Base-by-base conservation (phyloP, 2,888 invertebrate species). In the Scaptomyza cyrtandrae region DNA sequence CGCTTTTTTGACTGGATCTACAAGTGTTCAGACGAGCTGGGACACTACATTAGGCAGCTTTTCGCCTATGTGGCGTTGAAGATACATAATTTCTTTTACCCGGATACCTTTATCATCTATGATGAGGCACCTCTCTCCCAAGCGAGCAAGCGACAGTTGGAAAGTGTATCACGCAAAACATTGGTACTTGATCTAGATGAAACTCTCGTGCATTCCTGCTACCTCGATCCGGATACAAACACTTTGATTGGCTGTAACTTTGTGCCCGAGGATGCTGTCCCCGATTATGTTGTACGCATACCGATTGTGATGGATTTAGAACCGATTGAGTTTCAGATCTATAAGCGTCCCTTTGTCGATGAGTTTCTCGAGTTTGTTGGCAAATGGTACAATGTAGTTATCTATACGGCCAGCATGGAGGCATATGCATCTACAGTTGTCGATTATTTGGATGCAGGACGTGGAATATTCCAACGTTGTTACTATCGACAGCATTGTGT, bases 371-470 rank as follows among this genome's bases (percentile, higher is more conserved):
- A 62, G 5, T 52, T 57, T n/a, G 84, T 81, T 0, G 50, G 65
- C 56, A 67, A 67, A n/a, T 84, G 84, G 84, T 84, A 84, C 5
- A 79, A 84, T n/a, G 9, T 84, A 27, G 84, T 72, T 6, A 70
- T 84, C 27, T 84, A 75, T 13, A 84, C 84, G 13, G 84, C 84
- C 44, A 86, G 84, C 53, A 16, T 84, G 11, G 84, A 84, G 50
- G 48, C 59, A 1, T 84, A 84, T 24, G 84, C 84, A 11, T 48
- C 65, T 0, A 50, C 43, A 9, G 84, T 84, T 3, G 57, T 81
- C 3, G 81, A 86, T 24, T 52, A 52, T 2, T 14, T 84, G 66
- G 84, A 84, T 14, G 74, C 62, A 0, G 79, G 84, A 0, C 81
- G 75, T 1, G 73, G 72, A 0, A 63, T 86, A n/a, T 39, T 84